These are phyloP conservation scores for Lydus trimaculatus DNA, from an alignment of 2,888 invertebrate genomes.

Conservation along the genomic window DNA sequence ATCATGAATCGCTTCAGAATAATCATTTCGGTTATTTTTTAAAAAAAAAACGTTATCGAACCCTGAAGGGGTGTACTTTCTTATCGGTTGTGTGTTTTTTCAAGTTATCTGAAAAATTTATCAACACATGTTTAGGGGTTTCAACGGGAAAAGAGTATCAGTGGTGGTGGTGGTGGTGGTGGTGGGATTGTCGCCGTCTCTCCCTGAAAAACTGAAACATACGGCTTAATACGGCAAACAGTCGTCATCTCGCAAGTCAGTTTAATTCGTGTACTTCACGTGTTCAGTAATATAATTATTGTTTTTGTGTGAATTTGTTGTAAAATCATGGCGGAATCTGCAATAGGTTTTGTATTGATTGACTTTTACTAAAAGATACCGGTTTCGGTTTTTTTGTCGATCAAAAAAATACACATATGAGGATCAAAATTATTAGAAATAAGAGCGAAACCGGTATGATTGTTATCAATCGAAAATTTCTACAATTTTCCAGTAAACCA, in stretches of 20 bases:
- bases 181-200: conserved; percentile 1
- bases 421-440: too few relatives aligned
- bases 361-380: too few relatives aligned
- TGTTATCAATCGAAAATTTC: too few relatives aligned
- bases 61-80: neutral
- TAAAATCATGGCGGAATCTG: neutral
- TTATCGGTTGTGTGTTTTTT: neutral
- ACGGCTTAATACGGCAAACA: neutral
- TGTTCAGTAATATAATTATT: neutral
- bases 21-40: too few relatives aligned
- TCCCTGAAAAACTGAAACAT: conserved; percentile 2
- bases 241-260: neutral
- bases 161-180: neutral
- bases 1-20: neutral
- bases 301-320: too few relatives aligned
- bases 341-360: too few relatives aligned
- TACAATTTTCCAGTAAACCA: neutral
- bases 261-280: neutral
- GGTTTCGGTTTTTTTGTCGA: too few relatives aligned
- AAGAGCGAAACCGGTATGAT: too few relatives aligned
- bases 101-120: neutral
- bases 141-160: neutral
- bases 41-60: neutral
- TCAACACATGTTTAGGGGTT: neutral
- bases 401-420: too few relatives aligned